Conservation (phyloP, 2,888 invertebrate species). For the Ophioninae sp. region DNA sequence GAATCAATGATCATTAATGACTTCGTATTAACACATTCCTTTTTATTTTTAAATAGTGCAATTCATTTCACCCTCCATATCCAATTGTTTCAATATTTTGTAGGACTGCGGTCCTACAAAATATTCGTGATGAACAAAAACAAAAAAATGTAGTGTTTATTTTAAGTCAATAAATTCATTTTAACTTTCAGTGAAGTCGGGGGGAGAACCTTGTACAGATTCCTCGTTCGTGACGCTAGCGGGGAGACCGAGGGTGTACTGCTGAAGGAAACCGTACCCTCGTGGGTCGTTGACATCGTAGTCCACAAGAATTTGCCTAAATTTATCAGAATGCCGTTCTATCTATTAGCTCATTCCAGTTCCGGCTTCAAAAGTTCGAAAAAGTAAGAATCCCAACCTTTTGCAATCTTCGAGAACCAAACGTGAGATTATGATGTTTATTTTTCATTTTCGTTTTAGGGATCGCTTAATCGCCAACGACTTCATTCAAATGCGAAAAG, state of each 20-base stretch:
- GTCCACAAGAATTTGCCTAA: conserved; percentile 97
- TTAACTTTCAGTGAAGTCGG: conserved; percentile 90
- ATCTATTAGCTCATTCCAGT: conserved; percentile 95
- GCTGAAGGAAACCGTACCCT: conserved; percentile 95
- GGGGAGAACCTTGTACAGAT: conserved; percentile 95
- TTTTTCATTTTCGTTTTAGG: conserved; percentile 81
- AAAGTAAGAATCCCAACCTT: conserved; percentile 81
- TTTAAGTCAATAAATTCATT: not conserved
- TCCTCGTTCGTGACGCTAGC: conserved; percentile 94
- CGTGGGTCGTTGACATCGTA: conserved; percentile 97
- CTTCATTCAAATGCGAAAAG: conserved; percentile 99
- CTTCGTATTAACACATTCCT: not conserved
- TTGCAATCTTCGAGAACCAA: not conserved
- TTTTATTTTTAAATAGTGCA: not conserved
- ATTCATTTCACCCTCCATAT: not conserved
- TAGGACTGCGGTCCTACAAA: not conserved
- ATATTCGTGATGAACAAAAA: not conserved
- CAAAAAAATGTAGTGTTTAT: not conserved
- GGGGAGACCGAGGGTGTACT: conserved; percentile 97
- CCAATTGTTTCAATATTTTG: not conserved
- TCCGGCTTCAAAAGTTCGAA: conserved; percentile 85
- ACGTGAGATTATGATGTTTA: not conserved
- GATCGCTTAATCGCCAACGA: conserved; percentile 99
- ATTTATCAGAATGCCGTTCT: conserved; percentile 98
- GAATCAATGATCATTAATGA: not conserved